Evolutionary conservation across 2,888 invertebrate species (phyloP), one percentile per base, ranked within the genome.

Genomic region (Hermodice carunculata): DNA sequence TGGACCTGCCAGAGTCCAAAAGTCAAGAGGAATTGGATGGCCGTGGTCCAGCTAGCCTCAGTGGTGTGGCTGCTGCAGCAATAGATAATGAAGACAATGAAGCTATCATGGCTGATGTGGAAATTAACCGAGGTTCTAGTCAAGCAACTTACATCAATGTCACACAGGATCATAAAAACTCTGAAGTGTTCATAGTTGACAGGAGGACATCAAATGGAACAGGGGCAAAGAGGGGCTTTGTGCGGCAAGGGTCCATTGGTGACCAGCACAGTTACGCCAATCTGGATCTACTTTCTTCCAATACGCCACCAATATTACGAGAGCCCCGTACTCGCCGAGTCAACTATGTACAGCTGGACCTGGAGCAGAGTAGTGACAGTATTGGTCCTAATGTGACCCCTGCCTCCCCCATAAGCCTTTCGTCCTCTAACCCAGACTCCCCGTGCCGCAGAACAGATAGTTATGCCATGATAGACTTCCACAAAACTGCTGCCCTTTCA

Each of bases 391-490:
- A 29, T 4, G 17, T 6, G n/a, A 59, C 48, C 49, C 60, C 60
- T 14, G 74, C 78, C 11, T 77, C 80, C 6, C 77, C 81, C 0
- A 72, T 75, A 6, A 78, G 78, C 40, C 74, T 74, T 46, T 56
- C 69, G 3, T 74, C 75, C 2, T 59, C 57, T 26, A 57, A 68
- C 28, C 79, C 78, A 19, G 82, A 81, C 61, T 81, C 82, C 1
- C 81, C 80, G 0, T 72, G 73, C 42, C 76, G 76, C 57, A 70
- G 74, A 28, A 22, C 42, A 26, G 75, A 84, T 49, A 92, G 93
- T 54, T 96, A 96, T 82, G 94, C 94, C 8, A 93, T 93, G 1
- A 98, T 97, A 76, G 97, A 97, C 87, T 96, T 97, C 86, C 92
- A 95, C 78, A 94, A 94, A 87, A 97, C 97, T 0, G 93, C 92